phyloP scores from a whole-genome alignment of 2,888 invertebrate species.

The Philopedon plagiatum region DNA sequence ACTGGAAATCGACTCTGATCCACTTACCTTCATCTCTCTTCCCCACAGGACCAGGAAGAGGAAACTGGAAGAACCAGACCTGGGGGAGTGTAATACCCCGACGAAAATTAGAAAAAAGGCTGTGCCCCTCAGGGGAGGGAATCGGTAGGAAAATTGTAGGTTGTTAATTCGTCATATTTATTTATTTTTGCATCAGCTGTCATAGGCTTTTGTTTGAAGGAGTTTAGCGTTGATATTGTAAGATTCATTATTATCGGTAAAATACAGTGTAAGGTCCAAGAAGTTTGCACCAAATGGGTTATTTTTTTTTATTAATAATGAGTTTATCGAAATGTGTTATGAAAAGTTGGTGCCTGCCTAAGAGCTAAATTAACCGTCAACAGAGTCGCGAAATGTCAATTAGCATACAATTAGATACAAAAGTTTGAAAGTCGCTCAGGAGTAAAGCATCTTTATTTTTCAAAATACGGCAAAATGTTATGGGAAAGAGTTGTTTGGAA shows the following conservation, averaged over 20 bases:
- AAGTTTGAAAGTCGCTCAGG: too few relatives aligned
- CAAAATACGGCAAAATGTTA: too few relatives aligned
- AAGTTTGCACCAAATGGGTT: too few relatives aligned
- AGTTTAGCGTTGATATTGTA: neutral
- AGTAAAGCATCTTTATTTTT: too few relatives aligned
- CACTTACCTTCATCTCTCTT: slow-evolving; percentile 55
- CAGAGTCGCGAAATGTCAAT: too few relatives aligned
- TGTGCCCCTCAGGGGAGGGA: slow-evolving; percentile 48
- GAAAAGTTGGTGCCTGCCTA: too few relatives aligned
- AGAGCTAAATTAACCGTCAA: too few relatives aligned
- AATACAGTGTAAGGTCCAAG: too few relatives aligned
- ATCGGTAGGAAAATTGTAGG: slow-evolving; percentile 25
- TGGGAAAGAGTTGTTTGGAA: too few relatives aligned
- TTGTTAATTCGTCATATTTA: slow-evolving; percentile 19
- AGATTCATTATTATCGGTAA: neutral
- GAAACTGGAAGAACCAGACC: slow-evolving; percentile 56
- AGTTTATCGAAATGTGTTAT: too few relatives aligned
- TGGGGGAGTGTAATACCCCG: slow-evolving; percentile 56
- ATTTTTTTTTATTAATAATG: too few relatives aligned
- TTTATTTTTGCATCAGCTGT: slow-evolving; percentile 22
- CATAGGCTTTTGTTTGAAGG: neutral
- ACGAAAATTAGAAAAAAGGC: slow-evolving; percentile 62
- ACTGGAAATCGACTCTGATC: slow-evolving; percentile 64
- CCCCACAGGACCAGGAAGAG: slow-evolving; percentile 56
- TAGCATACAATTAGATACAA: too few relatives aligned